Evolutionary conservation across 2,113 vertebrate species (phyloP).

Genomic region (Microtus richardsoni): DNA sequence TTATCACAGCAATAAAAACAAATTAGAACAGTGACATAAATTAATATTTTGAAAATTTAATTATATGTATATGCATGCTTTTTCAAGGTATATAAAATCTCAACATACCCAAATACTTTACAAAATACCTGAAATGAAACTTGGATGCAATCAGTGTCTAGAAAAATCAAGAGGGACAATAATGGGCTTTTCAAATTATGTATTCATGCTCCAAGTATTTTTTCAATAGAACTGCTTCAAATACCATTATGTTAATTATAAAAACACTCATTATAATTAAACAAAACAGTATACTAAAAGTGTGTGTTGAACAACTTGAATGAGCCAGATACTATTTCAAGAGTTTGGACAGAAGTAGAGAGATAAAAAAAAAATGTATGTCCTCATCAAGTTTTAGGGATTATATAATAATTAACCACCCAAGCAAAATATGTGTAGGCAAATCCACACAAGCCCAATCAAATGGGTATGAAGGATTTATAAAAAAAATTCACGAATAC

Average conservation of each 20-base stretch:
- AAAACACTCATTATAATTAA: constrained; percentile 64
- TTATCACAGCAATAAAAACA: not conserved
- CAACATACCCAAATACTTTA: constrained; percentile 19
- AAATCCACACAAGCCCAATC: too few species aligned
- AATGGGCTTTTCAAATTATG: constrained; percentile 66
- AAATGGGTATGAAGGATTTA: not conserved
- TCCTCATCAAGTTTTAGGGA: not conserved
- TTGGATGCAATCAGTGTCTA: constrained; percentile 17
- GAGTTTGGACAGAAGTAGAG: constrained; percentile 2
- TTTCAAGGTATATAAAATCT: not conserved
- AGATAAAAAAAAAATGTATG: not conserved
- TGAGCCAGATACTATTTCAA: constrained; percentile 16
- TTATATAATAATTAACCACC: not conserved
- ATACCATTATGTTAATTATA: constrained; percentile 71
- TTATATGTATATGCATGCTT: not conserved
- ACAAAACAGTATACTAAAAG: constrained; percentile 57
- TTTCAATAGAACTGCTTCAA: constrained; percentile 62
- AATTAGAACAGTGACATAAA: not conserved
- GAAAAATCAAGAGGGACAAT: constrained; percentile 50
- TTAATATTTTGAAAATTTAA: not conserved
- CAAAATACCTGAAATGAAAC: constrained; percentile 49
- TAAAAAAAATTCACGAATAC: too few species aligned
- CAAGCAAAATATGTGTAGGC: not conserved
- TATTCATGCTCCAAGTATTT: constrained; percentile 43
- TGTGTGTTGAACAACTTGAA: constrained; percentile 47